Percentiles rank a stretch among this genome's conserved stretches.
phyloP scores from a whole-genome alignment of 2,113 vertebrate species.

The Cyprinodon tularosa region DNA sequence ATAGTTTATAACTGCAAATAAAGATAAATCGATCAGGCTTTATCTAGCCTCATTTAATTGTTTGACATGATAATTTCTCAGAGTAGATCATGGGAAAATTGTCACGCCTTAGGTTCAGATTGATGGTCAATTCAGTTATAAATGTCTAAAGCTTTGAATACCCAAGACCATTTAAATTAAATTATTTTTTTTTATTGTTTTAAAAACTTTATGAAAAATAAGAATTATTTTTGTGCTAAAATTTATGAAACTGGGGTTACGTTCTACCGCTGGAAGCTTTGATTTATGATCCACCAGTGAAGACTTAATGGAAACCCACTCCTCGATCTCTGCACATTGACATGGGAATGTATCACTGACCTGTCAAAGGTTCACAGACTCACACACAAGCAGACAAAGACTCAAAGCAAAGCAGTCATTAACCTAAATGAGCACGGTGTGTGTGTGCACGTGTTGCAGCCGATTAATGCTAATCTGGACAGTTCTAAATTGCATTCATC shows the following conservation, averaged over 20 bases:
- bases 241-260: not conserved
- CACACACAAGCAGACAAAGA: not conserved
- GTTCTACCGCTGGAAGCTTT: slow-evolving; percentile 28
- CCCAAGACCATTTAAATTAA: too few relatives aligned
- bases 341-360: slow-evolving; percentile 57
- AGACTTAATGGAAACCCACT: slow-evolving; percentile 75
- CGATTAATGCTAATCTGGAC: slow-evolving; percentile 60
- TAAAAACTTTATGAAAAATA: not conserved
- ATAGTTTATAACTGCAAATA: not conserved
- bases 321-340: slow-evolving; percentile 63
- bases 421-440: slow-evolving; percentile 2
- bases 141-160: too few relatives aligned
- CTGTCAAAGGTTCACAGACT: slow-evolving; percentile 19
- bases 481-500: slow-evolving; percentile 54
- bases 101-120: too few relatives aligned
- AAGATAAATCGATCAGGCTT: not conserved
- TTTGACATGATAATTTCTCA: not conserved
- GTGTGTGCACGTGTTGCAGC: not conserved
- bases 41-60: not conserved
- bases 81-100: too few relatives aligned
- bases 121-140: too few relatives aligned
- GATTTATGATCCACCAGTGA: slow-evolving; percentile 74
- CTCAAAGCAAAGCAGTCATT: slow-evolving; percentile 1
- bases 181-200: too few relatives aligned
- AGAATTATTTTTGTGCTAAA: not conserved